Base-by-base conservation (phyloP, 2,888 invertebrate species). In the Tinea trinotella region DNA sequence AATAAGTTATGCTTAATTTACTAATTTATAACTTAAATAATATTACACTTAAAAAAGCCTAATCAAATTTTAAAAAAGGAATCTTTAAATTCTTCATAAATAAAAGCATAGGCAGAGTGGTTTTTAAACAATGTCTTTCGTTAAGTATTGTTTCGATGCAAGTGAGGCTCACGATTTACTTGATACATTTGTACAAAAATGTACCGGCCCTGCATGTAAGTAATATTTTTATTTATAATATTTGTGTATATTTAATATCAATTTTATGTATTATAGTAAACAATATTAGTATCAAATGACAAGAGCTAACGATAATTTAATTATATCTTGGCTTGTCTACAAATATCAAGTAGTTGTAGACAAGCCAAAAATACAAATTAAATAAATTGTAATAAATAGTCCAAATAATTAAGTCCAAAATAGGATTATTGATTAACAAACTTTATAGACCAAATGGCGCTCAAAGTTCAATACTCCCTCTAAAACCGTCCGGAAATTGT, bases 161-260 rank as follows among this genome's bases (percentile, higher is more conserved):
- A 88, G 89, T 13, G 93, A 93, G 67, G 83, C 92, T 34, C 90
- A 91, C 12, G 93, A 93, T 71, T 89, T 93, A 68, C 77, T 94
- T 59, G 93, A 93, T 64, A 88, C 90, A 15, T 89, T 93, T 64
- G 87, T 91, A 40, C 91, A 92, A 76, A 94, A 93, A 83, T 94
- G 94, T 72, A 92, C 93, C 48, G 93, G 93, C 77, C 91, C 93
- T 56, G 90, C 92, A 67, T 94, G 93, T 94, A 87, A 93, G 94
- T 93, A 81, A 2, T 24, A 50, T 20, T 24, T 50, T 24, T 15
- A 44, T 15, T 9, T 12, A 44, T 44, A 44, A 44, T 4, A 44
- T 12, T 7, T 35, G 12, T 35, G 6, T 22, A n/a, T n/a, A n/a
- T n/a, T n/a, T n/a, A n/a, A n/a, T n/a, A n/a, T n/a, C n/a, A n/a